phyloP scores from a whole-genome alignment of 2,888 invertebrate species.

The Thymelicus lineola region DNA sequence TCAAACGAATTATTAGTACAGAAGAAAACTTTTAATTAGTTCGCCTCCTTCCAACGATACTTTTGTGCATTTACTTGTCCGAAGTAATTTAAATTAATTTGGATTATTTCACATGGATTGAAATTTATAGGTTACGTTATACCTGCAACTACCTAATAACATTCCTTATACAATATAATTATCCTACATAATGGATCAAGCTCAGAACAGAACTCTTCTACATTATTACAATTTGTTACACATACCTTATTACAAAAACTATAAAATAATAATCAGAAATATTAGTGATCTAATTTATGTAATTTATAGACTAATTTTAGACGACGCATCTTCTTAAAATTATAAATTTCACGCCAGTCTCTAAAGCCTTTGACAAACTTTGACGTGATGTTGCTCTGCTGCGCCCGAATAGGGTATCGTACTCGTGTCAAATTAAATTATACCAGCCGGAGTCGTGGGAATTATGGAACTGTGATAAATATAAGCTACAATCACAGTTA shows the following conservation, averaged over 20 bases:
- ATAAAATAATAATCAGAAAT: slow-evolving; percentile 4
- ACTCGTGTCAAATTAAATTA: slow-evolving; percentile 35
- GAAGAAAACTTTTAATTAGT: slow-evolving; percentile 84
- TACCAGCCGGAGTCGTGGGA: slow-evolving; percentile 20
- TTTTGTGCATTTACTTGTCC: slow-evolving; percentile 78
- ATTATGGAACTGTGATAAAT: slow-evolving; percentile 17
- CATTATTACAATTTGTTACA: slow-evolving; percentile 24
- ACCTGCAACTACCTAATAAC: not conserved
- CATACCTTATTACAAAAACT: not conserved
- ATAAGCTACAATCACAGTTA: not conserved
- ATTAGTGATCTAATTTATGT: not conserved
- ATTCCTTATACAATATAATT: not conserved
- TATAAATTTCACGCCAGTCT: slow-evolving; percentile 72
- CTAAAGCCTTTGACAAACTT: slow-evolving; percentile 31
- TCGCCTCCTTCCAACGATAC: slow-evolving; percentile 77
- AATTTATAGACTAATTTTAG: not conserved
- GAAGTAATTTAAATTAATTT: slow-evolving; percentile 78
- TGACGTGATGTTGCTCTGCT: slow-evolving; percentile 20
- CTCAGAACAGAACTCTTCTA: not conserved
- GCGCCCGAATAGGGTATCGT: slow-evolving; percentile 14
- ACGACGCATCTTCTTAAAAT: slow-evolving; percentile 48
- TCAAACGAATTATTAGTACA: slow-evolving; percentile 85
- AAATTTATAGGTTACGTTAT: slow-evolving; percentile 26
- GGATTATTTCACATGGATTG: slow-evolving; percentile 65
- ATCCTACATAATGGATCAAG: not conserved